Evolutionary conservation across 2,113 vertebrate species (phyloP).

Genomic region (Lamprologus tigripictilis): DNA sequence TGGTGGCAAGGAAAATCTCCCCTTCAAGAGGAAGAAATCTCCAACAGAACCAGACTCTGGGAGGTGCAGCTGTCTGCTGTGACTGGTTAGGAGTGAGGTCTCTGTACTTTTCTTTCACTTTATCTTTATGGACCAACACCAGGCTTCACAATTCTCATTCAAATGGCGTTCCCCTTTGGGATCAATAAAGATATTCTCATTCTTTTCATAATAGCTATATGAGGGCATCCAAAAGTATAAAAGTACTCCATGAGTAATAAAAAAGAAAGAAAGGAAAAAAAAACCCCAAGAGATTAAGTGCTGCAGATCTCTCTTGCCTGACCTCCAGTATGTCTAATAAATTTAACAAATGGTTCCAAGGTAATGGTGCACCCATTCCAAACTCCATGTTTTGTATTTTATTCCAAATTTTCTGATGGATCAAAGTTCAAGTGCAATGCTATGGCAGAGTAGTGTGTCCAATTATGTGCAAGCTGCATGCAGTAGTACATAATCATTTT

Average conservation of each 20-base stretch:
- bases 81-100: neutral
- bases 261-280: neutral
- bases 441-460: too few species aligned
- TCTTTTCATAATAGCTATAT: neutral
- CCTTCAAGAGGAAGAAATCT: neutral
- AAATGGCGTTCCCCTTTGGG: neutral
- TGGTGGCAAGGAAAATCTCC: neutral
- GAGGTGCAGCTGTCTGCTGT: rapidly evolving
- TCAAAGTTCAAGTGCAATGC: too few species aligned
- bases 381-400: too few species aligned
- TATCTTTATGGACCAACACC: neutral
- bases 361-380: too few species aligned
- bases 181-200: neutral
- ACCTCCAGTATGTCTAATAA: too few species aligned
- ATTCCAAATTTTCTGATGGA: too few species aligned
- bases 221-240: neutral
- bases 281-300: neutral
- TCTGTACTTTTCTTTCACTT: neutral
- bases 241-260: neutral
- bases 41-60: neutral
- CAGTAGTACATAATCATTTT: too few species aligned
- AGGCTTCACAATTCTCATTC: neutral
- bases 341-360: too few species aligned
- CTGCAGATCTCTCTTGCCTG: neutral
- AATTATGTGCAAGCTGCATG: too few species aligned